Conservation (phyloP, 2,113 vertebrate species). For the Carlito syrichta region DNA sequence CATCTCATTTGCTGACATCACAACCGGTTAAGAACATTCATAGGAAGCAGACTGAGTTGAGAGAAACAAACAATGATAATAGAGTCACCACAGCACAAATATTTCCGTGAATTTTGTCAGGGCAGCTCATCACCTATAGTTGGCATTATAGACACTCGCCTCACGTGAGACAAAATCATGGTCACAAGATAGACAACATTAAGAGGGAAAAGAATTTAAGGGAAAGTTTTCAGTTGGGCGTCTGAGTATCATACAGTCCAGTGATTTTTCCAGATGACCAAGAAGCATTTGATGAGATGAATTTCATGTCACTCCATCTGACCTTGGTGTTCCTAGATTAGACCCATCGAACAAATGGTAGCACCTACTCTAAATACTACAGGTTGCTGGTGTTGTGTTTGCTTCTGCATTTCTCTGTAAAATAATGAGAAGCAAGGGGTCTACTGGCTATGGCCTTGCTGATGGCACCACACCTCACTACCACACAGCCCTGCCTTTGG, state of each 20-base stretch:
- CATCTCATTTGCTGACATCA: accelerated
- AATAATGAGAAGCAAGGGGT: no score
- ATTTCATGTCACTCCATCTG: accelerated
- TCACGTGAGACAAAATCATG: not conserved
- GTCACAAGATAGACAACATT: not conserved
- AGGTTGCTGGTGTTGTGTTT: no score
- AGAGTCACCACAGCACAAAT: accelerated
- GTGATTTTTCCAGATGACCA: not conserved
- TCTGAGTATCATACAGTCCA: not conserved
- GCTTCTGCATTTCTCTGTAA: not conserved
- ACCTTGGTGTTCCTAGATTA: not conserved
- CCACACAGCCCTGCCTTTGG: accelerated
- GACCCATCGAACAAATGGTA: accelerated
- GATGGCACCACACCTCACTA: accelerated
- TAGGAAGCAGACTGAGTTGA: not conserved
- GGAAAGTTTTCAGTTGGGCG: not conserved
- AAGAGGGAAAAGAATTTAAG: not conserved
- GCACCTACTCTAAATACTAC: not conserved
- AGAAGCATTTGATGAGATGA: not conserved
- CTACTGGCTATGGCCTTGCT: accelerated
- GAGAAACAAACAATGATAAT: not conserved
- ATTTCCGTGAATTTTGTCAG: not conserved
- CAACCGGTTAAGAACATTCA: accelerated
- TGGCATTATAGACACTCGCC: not conserved
- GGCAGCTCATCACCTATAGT: accelerated